Percentiles rank a stretch among this genome's conserved stretches.
Conservation (phyloP, 1,140 invertebrate genomes). For the Anthonomus grandis region DNA sequence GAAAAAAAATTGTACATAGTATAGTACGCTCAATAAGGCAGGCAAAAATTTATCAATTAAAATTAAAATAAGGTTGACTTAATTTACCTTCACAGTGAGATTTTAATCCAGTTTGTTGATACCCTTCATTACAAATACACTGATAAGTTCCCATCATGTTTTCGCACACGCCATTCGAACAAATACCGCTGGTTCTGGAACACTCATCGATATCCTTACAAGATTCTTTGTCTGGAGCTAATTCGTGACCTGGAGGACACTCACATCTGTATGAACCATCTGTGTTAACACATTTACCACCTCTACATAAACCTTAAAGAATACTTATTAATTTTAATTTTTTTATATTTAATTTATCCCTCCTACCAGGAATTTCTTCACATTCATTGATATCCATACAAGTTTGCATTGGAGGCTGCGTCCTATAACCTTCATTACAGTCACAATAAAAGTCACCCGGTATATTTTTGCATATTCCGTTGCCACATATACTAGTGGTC, state of each 20-base stretch:
- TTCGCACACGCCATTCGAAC: constrained; percentile 80
- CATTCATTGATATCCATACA: constrained; percentile 82
- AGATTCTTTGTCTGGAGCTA: constrained; percentile 58
- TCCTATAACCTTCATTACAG: constrained; percentile 73
- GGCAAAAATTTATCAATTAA: too few relatives aligned
- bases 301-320: constrained; percentile 56
- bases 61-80: neutral
- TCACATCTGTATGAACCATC: constrained; percentile 79
- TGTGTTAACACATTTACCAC: constrained; percentile 81
- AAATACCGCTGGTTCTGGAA: constrained; percentile 77
- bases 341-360: too few relatives aligned
- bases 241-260: constrained; percentile 76
- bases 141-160: constrained; percentile 86
- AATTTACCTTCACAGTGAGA: constrained; percentile 55
- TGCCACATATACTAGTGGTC: constrained; percentile 77
- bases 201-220: constrained; percentile 58
- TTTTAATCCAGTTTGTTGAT: constrained; percentile 62
- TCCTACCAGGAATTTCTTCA: constrained; percentile 55
- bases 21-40: neutral
- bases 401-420: constrained; percentile 74
- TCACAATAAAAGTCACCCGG: constrained; percentile 80
- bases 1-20: constrained; percentile 28
- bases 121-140: constrained; percentile 81
- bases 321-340: neutral
- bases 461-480: constrained; percentile 78